Evolutionary conservation across 2,888 invertebrate species (phyloP).

Genomic region (Eupithecia dodoneata): DNA sequence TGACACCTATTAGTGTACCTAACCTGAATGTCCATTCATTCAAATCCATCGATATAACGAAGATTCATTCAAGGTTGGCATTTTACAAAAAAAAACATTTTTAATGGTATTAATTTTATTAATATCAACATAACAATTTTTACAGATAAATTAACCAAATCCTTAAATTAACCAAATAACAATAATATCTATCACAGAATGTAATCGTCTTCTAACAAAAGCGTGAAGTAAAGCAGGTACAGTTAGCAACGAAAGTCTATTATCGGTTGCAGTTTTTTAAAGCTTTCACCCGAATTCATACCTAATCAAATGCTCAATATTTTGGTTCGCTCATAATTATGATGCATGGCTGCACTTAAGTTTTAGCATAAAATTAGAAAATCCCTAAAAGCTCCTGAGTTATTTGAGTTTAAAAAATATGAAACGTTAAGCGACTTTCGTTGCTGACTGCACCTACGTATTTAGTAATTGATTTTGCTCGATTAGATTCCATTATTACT

Average conservation of each 20-base stretch:
- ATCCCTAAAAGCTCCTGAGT: too few species aligned
- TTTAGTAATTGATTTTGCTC: slow-evolving; percentile 38
- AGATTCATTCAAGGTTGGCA: not conserved
- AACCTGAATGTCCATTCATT: slow-evolving; percentile 59
- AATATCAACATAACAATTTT: slow-evolving; percentile 1
- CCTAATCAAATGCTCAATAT: too few species aligned
- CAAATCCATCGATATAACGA: slow-evolving; percentile 40
- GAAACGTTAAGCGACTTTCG: too few species aligned
- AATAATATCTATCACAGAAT: slow-evolving; percentile 63
- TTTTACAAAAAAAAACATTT: not conserved
- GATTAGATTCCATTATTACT: slow-evolving; percentile 44
- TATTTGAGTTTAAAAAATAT: too few species aligned
- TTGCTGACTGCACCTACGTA: not conserved
- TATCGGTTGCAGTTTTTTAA: too few species aligned
- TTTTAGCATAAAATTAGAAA: too few species aligned
- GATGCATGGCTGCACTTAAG: too few species aligned
- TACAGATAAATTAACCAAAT: slow-evolving; percentile 8
- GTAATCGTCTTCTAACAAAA: slow-evolving; percentile 41
- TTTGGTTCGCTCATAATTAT: too few species aligned
- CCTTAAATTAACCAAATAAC: slow-evolving; percentile 35
- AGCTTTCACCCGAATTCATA: too few species aligned
- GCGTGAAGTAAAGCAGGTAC: slow-evolving; percentile 24
- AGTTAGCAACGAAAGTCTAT: too few species aligned
- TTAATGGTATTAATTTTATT: not conserved
- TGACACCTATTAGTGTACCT: slow-evolving; percentile 48